A percentile compares a stretch with the other conserved stretches of the same genome.
Evolutionary conservation across 2,113 vertebrate genomes (phyloP).

Genomic region (Eleginops maclovinus): DNA sequence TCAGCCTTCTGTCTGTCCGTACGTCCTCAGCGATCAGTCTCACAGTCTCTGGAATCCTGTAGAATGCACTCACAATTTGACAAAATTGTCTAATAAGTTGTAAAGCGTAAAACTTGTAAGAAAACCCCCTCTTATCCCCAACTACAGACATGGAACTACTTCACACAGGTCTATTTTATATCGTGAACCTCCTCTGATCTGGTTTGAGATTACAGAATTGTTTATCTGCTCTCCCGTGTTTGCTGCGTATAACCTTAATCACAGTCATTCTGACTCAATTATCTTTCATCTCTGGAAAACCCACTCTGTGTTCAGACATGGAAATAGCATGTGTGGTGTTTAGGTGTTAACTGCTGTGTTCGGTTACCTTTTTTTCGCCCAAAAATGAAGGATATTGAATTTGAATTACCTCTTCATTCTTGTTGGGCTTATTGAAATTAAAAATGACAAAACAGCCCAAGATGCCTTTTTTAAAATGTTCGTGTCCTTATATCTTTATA

Average conservation of each 20-base stretch:
- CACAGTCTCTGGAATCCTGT: neutral
- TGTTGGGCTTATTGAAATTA: too few species aligned
- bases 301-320: too few species aligned
- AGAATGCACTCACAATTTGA: neutral
- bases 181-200: slow-evolving; percentile 1
- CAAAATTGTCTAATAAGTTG: neutral
- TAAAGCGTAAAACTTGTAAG: neutral
- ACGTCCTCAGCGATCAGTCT: neutral
- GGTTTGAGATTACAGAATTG: neutral
- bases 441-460: too few species aligned
- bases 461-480: too few species aligned
- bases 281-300: too few species aligned
- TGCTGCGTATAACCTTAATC: neutral
- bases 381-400: too few species aligned
- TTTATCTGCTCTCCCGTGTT: neutral
- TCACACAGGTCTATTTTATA: slow-evolving; percentile 4
- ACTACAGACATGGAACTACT: slow-evolving; percentile 22
- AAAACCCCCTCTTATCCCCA: slow-evolving; percentile 25
- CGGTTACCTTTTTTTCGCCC: too few species aligned
- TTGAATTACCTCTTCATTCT: too few species aligned
- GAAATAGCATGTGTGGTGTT: too few species aligned
- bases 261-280: neutral
- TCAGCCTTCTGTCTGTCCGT: neutral
- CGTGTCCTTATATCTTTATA: too few species aligned
- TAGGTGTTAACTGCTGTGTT: too few species aligned